Evolutionary conservation across 2,797 vertebrate genomes (phyloP), one percentile per base, ranked within the genome.

Genomic region (Aphelocoma californica): DNA sequence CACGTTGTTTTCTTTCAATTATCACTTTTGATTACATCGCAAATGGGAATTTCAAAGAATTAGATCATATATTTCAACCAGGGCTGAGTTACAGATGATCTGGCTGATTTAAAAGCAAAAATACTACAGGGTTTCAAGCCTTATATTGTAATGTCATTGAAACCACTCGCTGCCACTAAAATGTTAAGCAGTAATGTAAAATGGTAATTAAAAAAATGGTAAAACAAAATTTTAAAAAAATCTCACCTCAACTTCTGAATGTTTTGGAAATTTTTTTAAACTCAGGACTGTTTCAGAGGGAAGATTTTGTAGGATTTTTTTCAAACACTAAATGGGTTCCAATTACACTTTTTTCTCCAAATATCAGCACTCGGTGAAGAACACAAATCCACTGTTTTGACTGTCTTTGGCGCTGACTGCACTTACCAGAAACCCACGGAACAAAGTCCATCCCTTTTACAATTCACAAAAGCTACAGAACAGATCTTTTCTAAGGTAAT

Each of bases 401-500:
- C 73, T 65, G 66, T 53, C 73, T 88, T 51, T 75, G 84, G 64
- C 31, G 48, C 73, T 44, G 65, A 29, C 72, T 47, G 57, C 64
- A 45, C 87, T 82, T 74, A 86, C 60, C 85, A 94, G 83, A 84
- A 90, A 74, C 70, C 86, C 64, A 14, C 8, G 36, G 91, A 64
- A 78, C 80, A 60, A 74, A 78, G 95, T 80, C 93, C 93, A 56
- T 67, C 75, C 93, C 62, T 94, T 85, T 91, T 44, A 36, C 72
- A 54, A 40, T 75, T 58, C 73, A 78, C 14, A 4, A 56, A 78
- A 32, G 89, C 77, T 83, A 19, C 81, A 82, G 96, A 94, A 84
- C 86, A 56, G 92, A 95, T 95, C 91, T 86, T 88, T 95, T 57
- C 87, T 58, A 92, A 96, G 92, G 95, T 93, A 93, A 85, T 95